Percentiles rank a stretch among this genome's conserved stretches.
These are phyloP conservation scores for Artibeus lituratus DNA, from an alignment of 2,797 vertebrate genomes.

Conservation along the genomic window DNA sequence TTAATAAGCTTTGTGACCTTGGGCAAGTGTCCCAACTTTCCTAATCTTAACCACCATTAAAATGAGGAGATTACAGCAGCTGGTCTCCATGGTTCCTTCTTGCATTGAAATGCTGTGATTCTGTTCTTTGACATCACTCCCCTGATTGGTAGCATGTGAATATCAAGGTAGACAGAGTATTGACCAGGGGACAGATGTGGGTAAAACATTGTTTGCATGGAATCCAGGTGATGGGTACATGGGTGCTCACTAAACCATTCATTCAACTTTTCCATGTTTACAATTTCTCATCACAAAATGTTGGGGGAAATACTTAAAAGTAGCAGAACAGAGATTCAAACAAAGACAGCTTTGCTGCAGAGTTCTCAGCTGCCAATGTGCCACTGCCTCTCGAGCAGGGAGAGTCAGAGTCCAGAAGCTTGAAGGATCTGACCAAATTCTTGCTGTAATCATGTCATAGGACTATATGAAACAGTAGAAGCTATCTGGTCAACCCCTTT, in stretches of 20 bases:
- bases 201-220: background rate
- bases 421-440: background rate
- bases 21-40: background rate
- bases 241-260: no score
- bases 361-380: rapidly evolving
- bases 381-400: background rate
- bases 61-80: background rate
- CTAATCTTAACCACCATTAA: rapidly evolving
- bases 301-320: background rate
- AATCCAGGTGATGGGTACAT: rapidly evolving
- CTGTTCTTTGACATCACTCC: rapidly evolving
- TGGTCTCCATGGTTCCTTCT: rapidly evolving
- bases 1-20: background rate
- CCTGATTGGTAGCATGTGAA: no score
- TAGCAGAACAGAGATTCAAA: background rate
- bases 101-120: rapidly evolving
- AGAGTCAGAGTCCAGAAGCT: background rate
- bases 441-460: background rate
- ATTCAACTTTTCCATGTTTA: background rate
- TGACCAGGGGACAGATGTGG: no score
- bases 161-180: no score
- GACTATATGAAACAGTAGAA: background rate
- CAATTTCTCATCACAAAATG: background rate
- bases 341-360: background rate
- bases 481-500: background rate